Conservation (phyloP, 2,797 vertebrate species). For the Adrianichthys oophorus region DNA sequence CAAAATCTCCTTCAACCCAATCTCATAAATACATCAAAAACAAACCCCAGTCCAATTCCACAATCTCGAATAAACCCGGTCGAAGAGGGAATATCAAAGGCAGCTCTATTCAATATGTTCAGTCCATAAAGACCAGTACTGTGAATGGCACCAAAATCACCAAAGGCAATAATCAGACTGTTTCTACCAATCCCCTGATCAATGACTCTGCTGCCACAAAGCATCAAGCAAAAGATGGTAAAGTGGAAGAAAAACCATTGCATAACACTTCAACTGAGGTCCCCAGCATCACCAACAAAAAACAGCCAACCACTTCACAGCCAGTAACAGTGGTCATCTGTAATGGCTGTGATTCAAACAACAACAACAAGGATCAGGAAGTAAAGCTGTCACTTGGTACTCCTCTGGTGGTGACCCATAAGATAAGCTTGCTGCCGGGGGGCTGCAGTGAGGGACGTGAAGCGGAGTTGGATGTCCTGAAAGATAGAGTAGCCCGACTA, state of each 20-base stretch:
- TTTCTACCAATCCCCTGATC: conserved; percentile 36
- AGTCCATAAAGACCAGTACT: conserved; percentile 24
- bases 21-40: no score
- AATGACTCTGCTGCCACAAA: conserved; percentile 32
- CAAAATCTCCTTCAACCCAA: no score
- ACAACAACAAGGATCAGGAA: conserved; percentile 60
- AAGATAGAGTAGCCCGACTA: conserved; percentile 73
- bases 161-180: conserved; percentile 59
- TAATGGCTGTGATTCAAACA: conserved; percentile 59
- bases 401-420: conserved; percentile 85
- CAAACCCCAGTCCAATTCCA: background rate
- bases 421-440: conserved; percentile 81
- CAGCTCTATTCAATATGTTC: conserved; percentile 43
- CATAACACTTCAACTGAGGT: conserved; percentile 29
- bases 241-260: conserved; percentile 26
- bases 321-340: conserved; percentile 73
- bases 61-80: background rate
- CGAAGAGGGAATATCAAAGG: conserved; percentile 27
- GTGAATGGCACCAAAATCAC: conserved; percentile 32
- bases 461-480: conserved; percentile 75
- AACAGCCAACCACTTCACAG: conserved; percentile 38
- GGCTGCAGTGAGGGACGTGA: conserved; percentile 72
- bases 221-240: conserved; percentile 26
- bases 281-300: conserved; percentile 31
- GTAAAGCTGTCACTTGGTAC: conserved; percentile 73